Base-by-base conservation (phyloP, 2,113 vertebrate species). In the Stercorarius parasiticus region DNA sequence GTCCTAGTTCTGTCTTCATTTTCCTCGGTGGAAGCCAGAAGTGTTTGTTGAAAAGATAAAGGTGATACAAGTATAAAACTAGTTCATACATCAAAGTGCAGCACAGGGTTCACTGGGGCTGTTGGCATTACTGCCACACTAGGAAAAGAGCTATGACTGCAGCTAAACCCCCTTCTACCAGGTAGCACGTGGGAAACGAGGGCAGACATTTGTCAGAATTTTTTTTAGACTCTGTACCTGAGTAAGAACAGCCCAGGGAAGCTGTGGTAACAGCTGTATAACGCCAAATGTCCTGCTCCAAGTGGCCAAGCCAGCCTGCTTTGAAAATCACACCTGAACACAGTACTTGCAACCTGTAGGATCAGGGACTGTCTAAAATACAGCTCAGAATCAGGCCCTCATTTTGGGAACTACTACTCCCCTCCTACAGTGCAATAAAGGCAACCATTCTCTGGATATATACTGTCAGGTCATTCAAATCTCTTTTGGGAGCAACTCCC, bases 131-230 rank as follows among this genome's bases (percentile, higher is more conserved):
- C 3, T 90, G 74, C 6, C n/a, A 65, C 18, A 9, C 15, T 9
- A 40, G 30, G 38, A 27, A 9, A 70, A 10, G 29, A 56, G 43
- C 45, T 61, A 2, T 2, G 21, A 5, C 13, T 65, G 65, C 49
- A 59, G 47, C 58, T 40, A n/a, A 56, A 45, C 13, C 27, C 50
- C 65, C n/a, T 50, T 21, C 15, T 38, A 16, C 19, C 22, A 59
- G 12, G 22, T 20, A 62, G 32, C 58, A 86, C 0, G 0, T 3
- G 30, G 55, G 27, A 38, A 36, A 50, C 1, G 9, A 70, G 36
- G 15, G 26, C 56, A 92, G 36, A 20, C 5, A 8, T 15, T 38
- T 22, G 5, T 16, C 59, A 42, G 38, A 12, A 1, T 11, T 30
- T 20, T 18, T 65, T 47, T 59, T 9, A 3, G 15, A 58, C 29